These are phyloP conservation scores for Hoplostethus mediterraneus DNA, from an alignment of 2,797 vertebrate genomes.

Conservation along the genomic window DNA sequence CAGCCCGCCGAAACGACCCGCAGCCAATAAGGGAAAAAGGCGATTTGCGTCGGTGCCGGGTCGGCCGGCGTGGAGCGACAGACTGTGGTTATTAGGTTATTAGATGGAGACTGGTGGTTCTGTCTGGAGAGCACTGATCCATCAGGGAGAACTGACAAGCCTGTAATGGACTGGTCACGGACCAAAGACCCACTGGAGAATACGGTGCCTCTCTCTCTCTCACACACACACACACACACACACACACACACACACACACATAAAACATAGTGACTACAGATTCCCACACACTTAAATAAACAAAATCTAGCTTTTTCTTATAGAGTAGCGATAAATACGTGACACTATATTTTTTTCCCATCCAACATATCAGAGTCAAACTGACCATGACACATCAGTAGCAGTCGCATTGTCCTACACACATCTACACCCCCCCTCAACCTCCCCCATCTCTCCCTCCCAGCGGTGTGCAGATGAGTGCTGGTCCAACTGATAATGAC, in stretches of 20 bases:
- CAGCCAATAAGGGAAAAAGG: conserved; percentile 17
- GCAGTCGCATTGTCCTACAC: conserved; percentile 60
- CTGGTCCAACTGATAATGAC: conserved; percentile 71
- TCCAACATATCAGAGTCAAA: too few species aligned
- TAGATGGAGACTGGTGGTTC: conserved; percentile 63
- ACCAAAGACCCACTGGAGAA: conserved; percentile 58
- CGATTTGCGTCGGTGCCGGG: conserved; percentile 55
- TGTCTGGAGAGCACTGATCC: conserved; percentile 77
- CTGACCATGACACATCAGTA: conserved; percentile 54
- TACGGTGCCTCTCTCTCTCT: neutral
- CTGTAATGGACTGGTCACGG: conserved; percentile 76
- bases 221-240: conserved; percentile 10
- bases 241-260: conserved; percentile 29
- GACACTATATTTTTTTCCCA: too few species aligned
- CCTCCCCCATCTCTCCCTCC: conserved; percentile 52
- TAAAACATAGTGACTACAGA: conserved; percentile 4
- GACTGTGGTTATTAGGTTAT: conserved; percentile 63
- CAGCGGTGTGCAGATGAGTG: conserved; percentile 52
- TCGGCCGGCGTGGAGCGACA: conserved; percentile 28
- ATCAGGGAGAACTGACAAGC: conserved; percentile 77
- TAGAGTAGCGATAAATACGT: neutral
- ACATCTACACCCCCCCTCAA: conserved; percentile 66
- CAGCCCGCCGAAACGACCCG: conserved; percentile 26
- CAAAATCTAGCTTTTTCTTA: neutral
- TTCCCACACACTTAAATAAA: neutral